A percentile compares a stretch with the other conserved stretches of the same genome.
Evolutionary conservation across 37 sponge, comb jelly and placozoan genomes (phyloP).

Genomic region (Halichondria panicea): DNA sequence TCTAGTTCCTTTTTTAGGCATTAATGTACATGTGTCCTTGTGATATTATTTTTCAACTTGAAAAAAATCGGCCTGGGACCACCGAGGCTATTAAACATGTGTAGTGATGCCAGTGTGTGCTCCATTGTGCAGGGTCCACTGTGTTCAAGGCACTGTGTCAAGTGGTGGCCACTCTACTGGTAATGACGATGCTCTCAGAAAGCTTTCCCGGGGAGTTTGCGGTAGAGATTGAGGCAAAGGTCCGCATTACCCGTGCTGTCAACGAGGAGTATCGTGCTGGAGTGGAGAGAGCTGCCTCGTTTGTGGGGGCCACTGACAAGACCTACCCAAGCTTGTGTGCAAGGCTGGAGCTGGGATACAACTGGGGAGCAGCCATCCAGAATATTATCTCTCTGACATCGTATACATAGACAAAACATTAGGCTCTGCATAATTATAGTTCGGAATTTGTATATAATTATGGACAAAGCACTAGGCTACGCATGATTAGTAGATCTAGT

Average conservation of each 20-base stretch:
- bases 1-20: no score
- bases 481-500: no score
- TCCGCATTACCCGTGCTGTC: conserved; percentile 11
- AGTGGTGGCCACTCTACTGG: conserved; percentile 46
- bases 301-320: conserved; percentile 23
- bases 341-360: conserved; percentile 64
- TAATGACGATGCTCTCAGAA: conserved; percentile 23
- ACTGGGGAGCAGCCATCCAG: conserved; percentile 31
- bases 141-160: conserved; percentile 6
- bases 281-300: conserved; percentile 41
- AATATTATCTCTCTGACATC: no score
- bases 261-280: background rate
- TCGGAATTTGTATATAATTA: no score
- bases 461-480: no score
- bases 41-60: no score
- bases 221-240: conserved; percentile 22
- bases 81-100: no score
- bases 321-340: conserved; percentile 45
- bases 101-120: no score
- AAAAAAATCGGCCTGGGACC: no score
- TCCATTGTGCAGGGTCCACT: conserved; percentile 12
- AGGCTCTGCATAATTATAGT: no score
- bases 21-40: no score
- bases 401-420: no score
- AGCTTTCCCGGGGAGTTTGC: conserved; percentile 1